Conservation (phyloP, 2,797 vertebrate genomes). For the Erethizon dorsatum region DNA sequence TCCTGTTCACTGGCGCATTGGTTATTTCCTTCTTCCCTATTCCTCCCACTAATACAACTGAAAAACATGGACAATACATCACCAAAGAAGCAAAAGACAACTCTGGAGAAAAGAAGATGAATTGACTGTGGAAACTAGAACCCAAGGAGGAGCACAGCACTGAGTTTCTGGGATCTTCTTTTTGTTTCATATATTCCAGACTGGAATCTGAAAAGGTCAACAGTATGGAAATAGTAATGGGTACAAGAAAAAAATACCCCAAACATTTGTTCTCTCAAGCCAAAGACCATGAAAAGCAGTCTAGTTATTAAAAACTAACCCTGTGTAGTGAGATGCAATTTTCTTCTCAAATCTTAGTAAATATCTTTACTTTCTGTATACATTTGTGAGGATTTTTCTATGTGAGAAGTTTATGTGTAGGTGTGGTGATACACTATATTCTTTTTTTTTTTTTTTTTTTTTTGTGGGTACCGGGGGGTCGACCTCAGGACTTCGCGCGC, state of each 20-base stretch:
- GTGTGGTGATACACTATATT: background rate
- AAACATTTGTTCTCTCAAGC: background rate
- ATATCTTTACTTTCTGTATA: background rate
- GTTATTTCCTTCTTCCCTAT: background rate
- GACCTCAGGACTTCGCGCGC: too few species aligned
- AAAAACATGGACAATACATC: background rate
- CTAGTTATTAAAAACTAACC: background rate
- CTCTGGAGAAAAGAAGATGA: background rate
- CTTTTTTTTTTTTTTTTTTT: too few species aligned
- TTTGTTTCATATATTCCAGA: background rate
- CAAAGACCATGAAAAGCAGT: background rate
- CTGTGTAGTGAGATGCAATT: background rate
- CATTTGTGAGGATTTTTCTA: background rate
- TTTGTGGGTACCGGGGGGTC: too few species aligned
- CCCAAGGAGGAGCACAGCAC: background rate
- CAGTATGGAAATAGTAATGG: background rate
- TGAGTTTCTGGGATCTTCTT: background rate
- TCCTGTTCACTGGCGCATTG: background rate
- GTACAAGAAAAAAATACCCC: background rate
- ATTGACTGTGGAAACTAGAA: background rate
- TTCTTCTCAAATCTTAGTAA: constrained; percentile 7
- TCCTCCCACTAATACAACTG: background rate
- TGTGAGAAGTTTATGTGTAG: background rate
- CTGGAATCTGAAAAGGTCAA: background rate
- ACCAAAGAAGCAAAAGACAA: background rate